Conservation (phyloP, 2,888 invertebrate species). For the Caprella mutica region DNA sequence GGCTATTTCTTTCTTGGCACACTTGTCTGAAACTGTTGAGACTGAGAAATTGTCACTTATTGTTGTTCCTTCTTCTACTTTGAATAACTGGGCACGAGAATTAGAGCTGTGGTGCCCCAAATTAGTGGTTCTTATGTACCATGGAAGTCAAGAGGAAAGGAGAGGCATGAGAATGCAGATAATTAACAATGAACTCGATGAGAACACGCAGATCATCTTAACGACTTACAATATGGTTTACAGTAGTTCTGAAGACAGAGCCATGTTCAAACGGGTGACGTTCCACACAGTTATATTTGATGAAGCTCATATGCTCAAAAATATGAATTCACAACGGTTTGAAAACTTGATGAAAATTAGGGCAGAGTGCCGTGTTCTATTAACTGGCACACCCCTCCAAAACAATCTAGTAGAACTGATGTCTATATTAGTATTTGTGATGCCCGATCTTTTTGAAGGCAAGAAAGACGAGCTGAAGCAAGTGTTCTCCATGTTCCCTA, state of each 20-base stretch:
- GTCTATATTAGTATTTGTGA: constrained; percentile 87
- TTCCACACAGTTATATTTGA: constrained; percentile 91
- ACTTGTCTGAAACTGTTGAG: constrained; percentile 61
- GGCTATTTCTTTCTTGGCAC: constrained; percentile 80
- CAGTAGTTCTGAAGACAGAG: constrained; percentile 75
- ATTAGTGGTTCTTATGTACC: constrained; percentile 64
- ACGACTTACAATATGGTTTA: constrained; percentile 77
- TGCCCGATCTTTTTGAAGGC: constrained; percentile 83
- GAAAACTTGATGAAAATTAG: constrained; percentile 76
- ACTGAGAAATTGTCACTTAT: constrained; percentile 73
- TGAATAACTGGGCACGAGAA: constrained; percentile 78
- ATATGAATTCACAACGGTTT: constrained; percentile 86
- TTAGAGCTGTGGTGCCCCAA: constrained; percentile 65
- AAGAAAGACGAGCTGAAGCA: constrained; percentile 77
- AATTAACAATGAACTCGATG: constrained; percentile 56
- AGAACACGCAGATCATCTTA: constrained; percentile 63
- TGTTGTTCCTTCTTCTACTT: constrained; percentile 90
- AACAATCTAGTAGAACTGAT: constrained; percentile 91
- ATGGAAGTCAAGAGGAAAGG: constrained; percentile 75
- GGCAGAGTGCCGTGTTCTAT: constrained; percentile 59
- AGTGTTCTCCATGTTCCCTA: constrained; percentile 54
- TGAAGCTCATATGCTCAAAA: constrained; percentile 96
- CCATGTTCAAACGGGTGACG: constrained; percentile 69
- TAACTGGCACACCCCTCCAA: constrained; percentile 93
- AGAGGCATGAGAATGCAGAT: constrained; percentile 63